Evolutionary conservation across 1,140 invertebrate genomes (phyloP).

Genomic region (Panonychus citri): DNA sequence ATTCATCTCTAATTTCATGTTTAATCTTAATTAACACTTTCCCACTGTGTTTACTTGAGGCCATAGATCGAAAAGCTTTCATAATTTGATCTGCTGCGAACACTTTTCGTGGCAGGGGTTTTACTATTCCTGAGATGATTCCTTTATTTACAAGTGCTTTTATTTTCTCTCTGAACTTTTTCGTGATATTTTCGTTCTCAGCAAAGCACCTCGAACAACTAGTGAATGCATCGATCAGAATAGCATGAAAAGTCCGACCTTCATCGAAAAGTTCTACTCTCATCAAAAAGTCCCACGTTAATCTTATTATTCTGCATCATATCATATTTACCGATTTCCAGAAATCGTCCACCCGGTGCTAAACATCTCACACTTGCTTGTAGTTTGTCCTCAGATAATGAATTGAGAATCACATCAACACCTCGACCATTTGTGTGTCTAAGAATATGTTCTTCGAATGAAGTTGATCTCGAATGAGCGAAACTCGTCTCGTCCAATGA

Average conservation of each 20-base stretch:
- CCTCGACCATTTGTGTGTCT: slow-evolving; percentile 44
- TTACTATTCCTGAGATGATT: slow-evolving; percentile 55
- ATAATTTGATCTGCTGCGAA: slow-evolving; percentile 66
- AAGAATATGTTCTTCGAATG: slow-evolving; percentile 67
- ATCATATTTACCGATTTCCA: slow-evolving; percentile 93
- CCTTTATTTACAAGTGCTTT: slow-evolving; percentile 45
- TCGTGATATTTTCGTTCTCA: slow-evolving; percentile 26
- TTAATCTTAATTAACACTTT: slow-evolving; percentile 41
- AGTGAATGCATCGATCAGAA: slow-evolving; percentile 74
- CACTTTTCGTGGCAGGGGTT: slow-evolving; percentile 52
- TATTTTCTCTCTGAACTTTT: slow-evolving; percentile 42
- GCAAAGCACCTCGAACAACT: slow-evolving; percentile 21
- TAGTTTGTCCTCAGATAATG: slow-evolving; percentile 42
- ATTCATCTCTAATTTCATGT: slow-evolving; percentile 16
- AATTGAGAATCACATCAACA: slow-evolving; percentile 41
- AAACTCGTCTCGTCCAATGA: slow-evolving; percentile 53
- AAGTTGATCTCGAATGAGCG: slow-evolving; percentile 70
- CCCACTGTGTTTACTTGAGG: slow-evolving; percentile 86
- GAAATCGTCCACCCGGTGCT: slow-evolving; percentile 65
- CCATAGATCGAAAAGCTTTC: slow-evolving; percentile 82
- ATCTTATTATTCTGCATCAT: slow-evolving; percentile 62
- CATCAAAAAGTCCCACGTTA: slow-evolving; percentile 40
- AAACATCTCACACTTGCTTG: slow-evolving; percentile 74
- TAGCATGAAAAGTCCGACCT: slow-evolving; percentile 78
- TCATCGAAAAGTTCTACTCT: too few species aligned